Conservation (phyloP, 2,888 invertebrate genomes). For the Drosophila ochracea region DNA sequence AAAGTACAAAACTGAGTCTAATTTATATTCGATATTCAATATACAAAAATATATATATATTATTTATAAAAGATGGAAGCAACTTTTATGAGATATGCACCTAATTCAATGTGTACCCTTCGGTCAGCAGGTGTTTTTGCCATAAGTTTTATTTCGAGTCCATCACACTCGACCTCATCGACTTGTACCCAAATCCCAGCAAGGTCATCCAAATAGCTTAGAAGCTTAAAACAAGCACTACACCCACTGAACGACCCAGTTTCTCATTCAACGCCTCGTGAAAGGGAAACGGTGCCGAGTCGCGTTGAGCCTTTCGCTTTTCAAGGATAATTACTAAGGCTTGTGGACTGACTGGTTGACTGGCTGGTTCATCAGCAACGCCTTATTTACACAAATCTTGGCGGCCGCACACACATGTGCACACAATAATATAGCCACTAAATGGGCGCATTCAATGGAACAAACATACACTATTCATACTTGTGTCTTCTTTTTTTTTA, state of each 20-base stretch:
- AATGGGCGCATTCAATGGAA: conserved; percentile 63
- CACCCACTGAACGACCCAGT: conserved; percentile 41
- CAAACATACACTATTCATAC: not conserved
- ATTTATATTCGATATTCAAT: not conserved
- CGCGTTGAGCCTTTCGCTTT: conserved; percentile 21
- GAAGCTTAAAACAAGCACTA: conserved; percentile 5
- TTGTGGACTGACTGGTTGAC: conserved; percentile 14
- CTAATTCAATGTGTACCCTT: not conserved
- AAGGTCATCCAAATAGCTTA: conserved; percentile 43
- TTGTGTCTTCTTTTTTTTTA: not conserved
- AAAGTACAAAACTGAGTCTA: not conserved
- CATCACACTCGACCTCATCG: not conserved
- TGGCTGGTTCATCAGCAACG: conserved; percentile 62
- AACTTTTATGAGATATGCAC: not conserved
- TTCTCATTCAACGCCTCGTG: conserved; percentile 28
- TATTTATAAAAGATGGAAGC: not conserved
- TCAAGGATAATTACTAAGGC: conserved; percentile 51
- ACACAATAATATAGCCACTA: conserved; percentile 38
- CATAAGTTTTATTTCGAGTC: not conserved
- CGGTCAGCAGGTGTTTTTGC: not conserved
- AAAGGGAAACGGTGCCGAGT: conserved; percentile 5
- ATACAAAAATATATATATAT: not conserved
- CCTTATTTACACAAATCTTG: conserved; percentile 74
- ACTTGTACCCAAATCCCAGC: conserved; percentile 12
- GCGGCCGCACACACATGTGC: conserved; percentile 18